These are phyloP conservation scores for Clunio marinus DNA, from an alignment of 2,888 invertebrate species.

Conservation along the genomic window DNA sequence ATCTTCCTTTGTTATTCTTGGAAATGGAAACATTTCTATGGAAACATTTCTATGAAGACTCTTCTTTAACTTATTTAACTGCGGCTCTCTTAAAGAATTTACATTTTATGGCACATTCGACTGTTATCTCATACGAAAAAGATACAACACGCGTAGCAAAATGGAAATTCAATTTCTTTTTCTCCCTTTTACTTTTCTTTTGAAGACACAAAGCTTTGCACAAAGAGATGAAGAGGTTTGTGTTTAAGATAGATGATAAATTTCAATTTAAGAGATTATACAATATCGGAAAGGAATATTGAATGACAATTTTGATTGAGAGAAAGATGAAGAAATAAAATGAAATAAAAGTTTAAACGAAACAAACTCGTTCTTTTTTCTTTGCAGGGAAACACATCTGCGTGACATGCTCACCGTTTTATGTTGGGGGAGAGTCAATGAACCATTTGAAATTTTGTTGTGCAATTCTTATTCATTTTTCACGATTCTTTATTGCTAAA, in stretches of 20 bases:
- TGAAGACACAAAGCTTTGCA: too few species aligned
- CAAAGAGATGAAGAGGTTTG: not conserved
- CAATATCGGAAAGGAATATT: too few species aligned
- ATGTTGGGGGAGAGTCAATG: conserved; percentile 1
- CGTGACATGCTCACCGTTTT: not conserved
- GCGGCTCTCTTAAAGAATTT: too few species aligned
- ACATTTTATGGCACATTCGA: too few species aligned
- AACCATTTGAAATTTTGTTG: not conserved
- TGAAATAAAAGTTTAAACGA: not conserved
- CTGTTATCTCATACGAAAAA: not conserved
- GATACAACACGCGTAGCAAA: not conserved
- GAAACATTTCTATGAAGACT: too few species aligned
- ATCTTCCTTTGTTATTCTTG: not conserved
- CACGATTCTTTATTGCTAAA: not conserved
- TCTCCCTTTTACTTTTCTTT: too few species aligned
- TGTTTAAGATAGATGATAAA: not conserved
- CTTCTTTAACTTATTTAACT: too few species aligned
- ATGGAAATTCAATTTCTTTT: not conserved
- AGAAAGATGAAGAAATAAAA: not conserved
- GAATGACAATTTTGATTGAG: not conserved
- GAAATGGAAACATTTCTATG: not conserved
- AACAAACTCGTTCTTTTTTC: not conserved
- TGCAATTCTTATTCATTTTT: too few species aligned
- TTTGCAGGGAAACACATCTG: not conserved
- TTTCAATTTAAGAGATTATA: not conserved